phyloP scores from a whole-genome alignment of 2,113 vertebrate genomes.

The Stegastes partitus region DNA sequence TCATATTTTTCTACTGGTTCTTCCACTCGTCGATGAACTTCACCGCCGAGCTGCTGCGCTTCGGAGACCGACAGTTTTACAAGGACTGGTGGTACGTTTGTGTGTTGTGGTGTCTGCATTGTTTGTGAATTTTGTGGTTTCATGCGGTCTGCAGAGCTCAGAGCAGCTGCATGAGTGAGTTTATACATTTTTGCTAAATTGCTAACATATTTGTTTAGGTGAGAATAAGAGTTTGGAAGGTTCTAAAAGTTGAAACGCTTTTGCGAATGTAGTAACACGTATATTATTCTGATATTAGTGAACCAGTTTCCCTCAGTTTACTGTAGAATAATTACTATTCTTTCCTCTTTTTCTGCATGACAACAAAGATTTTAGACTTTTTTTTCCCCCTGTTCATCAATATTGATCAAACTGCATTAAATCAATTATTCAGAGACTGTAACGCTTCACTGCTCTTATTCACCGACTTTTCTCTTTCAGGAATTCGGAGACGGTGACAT shows the following conservation, averaged over 20 bases:
- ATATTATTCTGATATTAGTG: too few relatives aligned
- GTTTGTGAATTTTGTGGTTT: neutral
- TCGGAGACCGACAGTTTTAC: constrained; percentile 95
- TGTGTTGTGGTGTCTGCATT: neutral
- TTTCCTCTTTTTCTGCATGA: constrained; percentile 1
- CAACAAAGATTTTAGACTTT: neutral
- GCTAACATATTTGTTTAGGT: too few relatives aligned
- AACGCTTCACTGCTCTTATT: constrained; percentile 14
- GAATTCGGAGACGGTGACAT: constrained; percentile 91
- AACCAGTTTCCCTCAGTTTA: neutral
- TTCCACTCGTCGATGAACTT: constrained; percentile 94
- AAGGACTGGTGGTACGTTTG: constrained; percentile 93
- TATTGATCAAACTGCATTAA: constrained; percentile 33
- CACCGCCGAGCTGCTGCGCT: constrained; percentile 89
- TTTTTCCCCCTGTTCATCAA: constrained; percentile 15
- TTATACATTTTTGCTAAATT: too few relatives aligned
- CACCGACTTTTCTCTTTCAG: constrained; percentile 76
- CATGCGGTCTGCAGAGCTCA: neutral
- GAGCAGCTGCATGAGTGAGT: neutral
- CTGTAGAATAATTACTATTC: neutral
- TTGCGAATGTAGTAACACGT: too few relatives aligned
- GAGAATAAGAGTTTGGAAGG: too few relatives aligned
- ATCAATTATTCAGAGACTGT: constrained; percentile 36
- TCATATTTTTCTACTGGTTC: constrained; percentile 96
- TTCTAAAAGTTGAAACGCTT: too few relatives aligned